phyloP scores from a whole-genome alignment of 2,113 vertebrate genomes.

The Microcebus griseorufus region DNA sequence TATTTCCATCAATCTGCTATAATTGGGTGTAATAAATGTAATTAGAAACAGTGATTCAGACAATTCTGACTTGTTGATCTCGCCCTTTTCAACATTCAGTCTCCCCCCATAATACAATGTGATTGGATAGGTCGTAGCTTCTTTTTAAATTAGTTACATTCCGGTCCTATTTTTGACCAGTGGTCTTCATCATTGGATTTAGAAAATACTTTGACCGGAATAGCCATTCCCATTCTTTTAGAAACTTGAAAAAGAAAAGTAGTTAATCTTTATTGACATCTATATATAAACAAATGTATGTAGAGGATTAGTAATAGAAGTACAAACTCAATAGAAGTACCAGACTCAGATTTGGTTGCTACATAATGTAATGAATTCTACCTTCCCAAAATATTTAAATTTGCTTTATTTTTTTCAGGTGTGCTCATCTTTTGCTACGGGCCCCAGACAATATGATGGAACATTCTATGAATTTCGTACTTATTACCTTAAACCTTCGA shows the following conservation, averaged over 20 bases:
- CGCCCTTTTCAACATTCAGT: background rate
- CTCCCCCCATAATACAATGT: background rate
- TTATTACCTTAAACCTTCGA: constrained; percentile 87
- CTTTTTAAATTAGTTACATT: background rate
- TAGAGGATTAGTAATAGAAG: background rate
- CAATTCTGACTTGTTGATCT: background rate
- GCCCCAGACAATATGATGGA: constrained; percentile 81
- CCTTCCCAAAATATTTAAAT: constrained; percentile 2
- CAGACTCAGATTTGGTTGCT: background rate
- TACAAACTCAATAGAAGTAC: background rate
- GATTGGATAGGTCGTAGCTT: background rate
- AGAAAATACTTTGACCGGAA: constrained; percentile 9
- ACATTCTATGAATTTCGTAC: constrained; percentile 91
- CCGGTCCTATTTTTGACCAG: background rate
- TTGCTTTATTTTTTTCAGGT: constrained; percentile 48
- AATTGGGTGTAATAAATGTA: background rate
- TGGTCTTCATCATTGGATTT: background rate
- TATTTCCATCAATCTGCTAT: background rate
- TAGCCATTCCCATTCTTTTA: background rate
- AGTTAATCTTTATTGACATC: background rate
- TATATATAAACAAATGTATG: background rate
- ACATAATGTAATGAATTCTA: background rate
- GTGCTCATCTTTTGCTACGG: constrained; percentile 76
- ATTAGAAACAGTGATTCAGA: background rate
- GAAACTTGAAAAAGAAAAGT: background rate